These are phyloP conservation scores for Meta bourneti DNA, from an alignment of 2,888 invertebrate genomes.

Conservation along the genomic window DNA sequence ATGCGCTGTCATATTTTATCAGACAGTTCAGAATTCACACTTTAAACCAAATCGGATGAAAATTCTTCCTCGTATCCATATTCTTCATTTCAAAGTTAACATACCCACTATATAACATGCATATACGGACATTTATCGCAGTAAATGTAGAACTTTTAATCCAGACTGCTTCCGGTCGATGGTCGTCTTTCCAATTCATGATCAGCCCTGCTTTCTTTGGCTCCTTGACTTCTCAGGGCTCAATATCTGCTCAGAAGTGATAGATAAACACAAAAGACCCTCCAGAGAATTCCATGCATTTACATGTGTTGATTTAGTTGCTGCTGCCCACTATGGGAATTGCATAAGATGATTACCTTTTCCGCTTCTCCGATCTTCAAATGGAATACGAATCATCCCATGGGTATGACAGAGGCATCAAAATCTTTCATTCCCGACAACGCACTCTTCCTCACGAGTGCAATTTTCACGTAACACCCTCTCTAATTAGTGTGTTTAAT, in stretches of 20 bases:
- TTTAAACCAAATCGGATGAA: too few species aligned
- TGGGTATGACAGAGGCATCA: not conserved
- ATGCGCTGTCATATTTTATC: too few species aligned
- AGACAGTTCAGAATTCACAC: too few species aligned
- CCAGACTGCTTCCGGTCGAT: not conserved
- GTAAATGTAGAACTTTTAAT: not conserved
- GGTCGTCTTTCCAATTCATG: not conserved
- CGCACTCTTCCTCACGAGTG: not conserved
- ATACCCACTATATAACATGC: too few species aligned
- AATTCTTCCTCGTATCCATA: too few species aligned
- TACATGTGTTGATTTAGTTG: constrained; percentile 64
- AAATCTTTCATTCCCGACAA: not conserved
- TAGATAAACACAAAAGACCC: constrained; percentile 43
- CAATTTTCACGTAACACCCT: not conserved
- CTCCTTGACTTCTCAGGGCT: constrained; percentile 4
- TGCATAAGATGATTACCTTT: constrained; percentile 46
- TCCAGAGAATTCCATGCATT: constrained; percentile 44
- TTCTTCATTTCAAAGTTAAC: too few species aligned
- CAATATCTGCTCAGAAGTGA: constrained; percentile 47
- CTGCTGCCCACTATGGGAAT: not conserved
- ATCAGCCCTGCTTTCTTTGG: not conserved
- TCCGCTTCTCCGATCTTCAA: constrained; percentile 19
- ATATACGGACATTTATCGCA: too few species aligned
- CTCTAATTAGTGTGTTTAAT: not conserved
- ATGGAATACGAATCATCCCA: constrained; percentile 20